Evolutionary conservation across 2,888 invertebrate species (phyloP), one percentile per base, ranked within the genome.

Genomic region (Nycteola revayana): DNA sequence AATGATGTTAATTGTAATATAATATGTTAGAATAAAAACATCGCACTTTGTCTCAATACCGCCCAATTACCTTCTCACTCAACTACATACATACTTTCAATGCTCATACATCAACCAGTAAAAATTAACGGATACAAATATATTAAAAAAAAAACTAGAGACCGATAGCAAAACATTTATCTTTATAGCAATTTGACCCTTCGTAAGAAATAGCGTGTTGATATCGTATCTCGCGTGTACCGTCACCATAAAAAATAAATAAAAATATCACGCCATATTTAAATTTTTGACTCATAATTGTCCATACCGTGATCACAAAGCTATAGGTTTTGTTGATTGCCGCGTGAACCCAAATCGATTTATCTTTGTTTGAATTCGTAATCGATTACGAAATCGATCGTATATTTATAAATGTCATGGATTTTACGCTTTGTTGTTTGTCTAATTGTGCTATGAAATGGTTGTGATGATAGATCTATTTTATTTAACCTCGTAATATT

Each of bases 351-450:
- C 60, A 57, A 65, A 67, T 66, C 60, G 59, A 64, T 62, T 58
- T 52, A 55, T 65, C 58, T 57, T 57, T 60, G 42, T 57, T 64
- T 52, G 62, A 57, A 65, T 71, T 57, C 50, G 60, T 70, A 73
- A 75, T 75, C 73, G 71, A 62, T 66, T 71, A 67, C 63, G 55
- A 66, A 68, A 70, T 60, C 61, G 60, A 60, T 66, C 51, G 62
- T 71, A 66, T 66, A 66, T 73, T 75, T 75, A 71, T 69, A 76
- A 76, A 79, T 77, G 75, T 72, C 75, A 76, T 63, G 77, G 70
- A 55, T 71, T 63, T 60, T 60, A 66, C 57, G 66, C 63, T 68
- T 71, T 60, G 64, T 66, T 65, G 58, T 63, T 55, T 57, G 50
- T 55, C 61, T 69, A 66, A 69, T 71, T 70, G 66, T 51, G 49